Percentiles rank a stretch among this genome's conserved stretches.
These are phyloP conservation scores for Ephialtes manifestator DNA, from an alignment of 2,888 invertebrate species.

Conservation along the genomic window DNA sequence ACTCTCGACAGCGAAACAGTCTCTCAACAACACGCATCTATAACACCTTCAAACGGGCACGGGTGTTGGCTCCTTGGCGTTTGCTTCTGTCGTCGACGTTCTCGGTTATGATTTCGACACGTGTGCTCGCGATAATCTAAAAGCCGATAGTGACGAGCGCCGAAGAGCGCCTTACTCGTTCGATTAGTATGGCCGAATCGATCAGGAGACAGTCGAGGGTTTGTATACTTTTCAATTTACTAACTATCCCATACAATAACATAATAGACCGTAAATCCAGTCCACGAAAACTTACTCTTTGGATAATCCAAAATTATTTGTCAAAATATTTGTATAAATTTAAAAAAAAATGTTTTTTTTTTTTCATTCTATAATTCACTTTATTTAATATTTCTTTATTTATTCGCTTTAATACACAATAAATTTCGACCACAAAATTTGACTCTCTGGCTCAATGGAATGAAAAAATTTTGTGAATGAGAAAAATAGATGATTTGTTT, in stretches of 20 bases:
- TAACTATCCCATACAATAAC: not conserved
- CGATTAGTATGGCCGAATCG: slow-evolving; percentile 47
- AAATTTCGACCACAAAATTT: not conserved
- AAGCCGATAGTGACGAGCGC: slow-evolving; percentile 40
- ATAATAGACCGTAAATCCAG: not conserved
- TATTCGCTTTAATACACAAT: too few species aligned
- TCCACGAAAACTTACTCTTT: not conserved
- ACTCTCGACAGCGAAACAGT: not conserved
- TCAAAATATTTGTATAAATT: too few species aligned
- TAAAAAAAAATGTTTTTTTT: too few species aligned
- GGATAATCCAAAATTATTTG: too few species aligned
- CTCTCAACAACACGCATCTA: slow-evolving; percentile 9
- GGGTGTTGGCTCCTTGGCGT: slow-evolving; percentile 27
- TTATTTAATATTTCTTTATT: too few species aligned
- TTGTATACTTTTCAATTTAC: slow-evolving; percentile 7
- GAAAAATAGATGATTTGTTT: too few species aligned
- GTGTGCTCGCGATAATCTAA: slow-evolving; percentile 42
- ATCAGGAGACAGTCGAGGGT: slow-evolving; percentile 41
- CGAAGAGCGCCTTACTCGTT: slow-evolving; percentile 14
- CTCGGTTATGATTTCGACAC: slow-evolving; percentile 41
- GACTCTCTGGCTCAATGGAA: not conserved
- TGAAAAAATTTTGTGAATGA: too few species aligned
- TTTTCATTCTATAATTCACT: too few species aligned
- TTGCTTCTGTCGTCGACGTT: slow-evolving; percentile 2
- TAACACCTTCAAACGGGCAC: slow-evolving; percentile 12